These are phyloP conservation scores for Caiman crocodilus DNA, from an alignment of 2,797 vertebrate genomes.

Conservation along the genomic window DNA sequence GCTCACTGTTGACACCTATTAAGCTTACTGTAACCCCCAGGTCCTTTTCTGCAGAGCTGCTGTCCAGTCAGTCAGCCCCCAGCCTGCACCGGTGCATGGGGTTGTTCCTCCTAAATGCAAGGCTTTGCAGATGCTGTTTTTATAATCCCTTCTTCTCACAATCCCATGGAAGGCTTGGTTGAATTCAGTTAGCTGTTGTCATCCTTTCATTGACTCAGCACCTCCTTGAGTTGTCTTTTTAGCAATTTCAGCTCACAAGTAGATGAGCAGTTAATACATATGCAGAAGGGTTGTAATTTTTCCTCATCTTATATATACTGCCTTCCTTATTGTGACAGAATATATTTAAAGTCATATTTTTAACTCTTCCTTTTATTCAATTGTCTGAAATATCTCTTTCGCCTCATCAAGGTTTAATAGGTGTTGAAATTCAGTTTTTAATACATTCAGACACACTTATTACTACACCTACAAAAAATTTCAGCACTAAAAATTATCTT, in stretches of 20 bases:
- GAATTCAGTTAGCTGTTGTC: not conserved
- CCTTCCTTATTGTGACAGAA: conserved; percentile 19
- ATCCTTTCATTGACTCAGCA: not conserved
- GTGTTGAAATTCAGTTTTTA: conserved; percentile 16
- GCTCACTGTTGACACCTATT: too few relatives aligned
- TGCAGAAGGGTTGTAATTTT: not conserved
- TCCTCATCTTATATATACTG: not conserved
- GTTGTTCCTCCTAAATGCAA: too few relatives aligned
- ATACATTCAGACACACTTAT: not conserved
- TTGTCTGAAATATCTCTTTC: conserved; percentile 3
- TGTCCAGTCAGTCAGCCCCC: too few relatives aligned
- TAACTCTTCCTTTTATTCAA: not conserved
- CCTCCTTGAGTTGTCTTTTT: not conserved
- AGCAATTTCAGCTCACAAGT: not conserved
- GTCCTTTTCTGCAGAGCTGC: too few relatives aligned
- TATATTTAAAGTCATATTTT: conserved; percentile 15
- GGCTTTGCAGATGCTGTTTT: not conserved
- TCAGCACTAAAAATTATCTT: not conserved
- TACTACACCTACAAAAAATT: not conserved
- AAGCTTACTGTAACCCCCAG: too few relatives aligned
- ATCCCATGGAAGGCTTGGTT: too few relatives aligned
- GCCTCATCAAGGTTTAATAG: not conserved
- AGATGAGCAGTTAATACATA: not conserved
- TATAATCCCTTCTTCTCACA: not conserved
- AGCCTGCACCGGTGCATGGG: too few relatives aligned